These are phyloP conservation scores for Acanthurus leucopareius DNA, from an alignment of 2,797 vertebrate species.

Conservation along the genomic window DNA sequence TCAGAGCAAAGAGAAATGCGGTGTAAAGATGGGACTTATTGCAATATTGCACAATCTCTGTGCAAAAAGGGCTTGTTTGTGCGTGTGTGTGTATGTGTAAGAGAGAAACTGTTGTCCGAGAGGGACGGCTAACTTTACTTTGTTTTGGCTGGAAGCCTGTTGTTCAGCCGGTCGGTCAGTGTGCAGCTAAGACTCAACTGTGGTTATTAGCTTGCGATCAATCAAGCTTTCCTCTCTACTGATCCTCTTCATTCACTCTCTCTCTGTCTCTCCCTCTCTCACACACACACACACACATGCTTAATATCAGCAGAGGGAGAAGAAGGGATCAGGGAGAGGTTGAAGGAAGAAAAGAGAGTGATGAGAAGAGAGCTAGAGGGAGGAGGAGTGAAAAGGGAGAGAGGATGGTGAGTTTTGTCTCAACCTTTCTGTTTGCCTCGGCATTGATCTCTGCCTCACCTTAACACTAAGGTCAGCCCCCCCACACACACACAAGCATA, in stretches of 20 bases:
- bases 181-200: conserved; percentile 43
- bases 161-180: conserved; percentile 35
- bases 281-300: conserved; percentile 35
- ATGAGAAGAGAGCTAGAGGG: conserved; percentile 16
- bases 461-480: conserved; percentile 67
- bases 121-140: conserved; percentile 22
- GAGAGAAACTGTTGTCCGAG: neutral
- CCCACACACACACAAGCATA: conserved; percentile 45
- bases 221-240: conserved; percentile 67
- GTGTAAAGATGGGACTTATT: no score
- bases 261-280: neutral
- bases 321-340: neutral
- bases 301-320: conserved; percentile 22
- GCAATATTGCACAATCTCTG: no score
- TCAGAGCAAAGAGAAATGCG: no score
- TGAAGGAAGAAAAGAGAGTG: conserved; percentile 6
- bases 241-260: conserved; percentile 42
- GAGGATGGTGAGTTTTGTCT: conserved; percentile 57
- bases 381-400: conserved; percentile 45
- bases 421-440: conserved; percentile 75
- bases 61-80: neutral
- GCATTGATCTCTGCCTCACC: conserved; percentile 80
- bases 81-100: conserved; percentile 1
- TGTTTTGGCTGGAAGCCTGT: conserved; percentile 41
- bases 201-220: conserved; percentile 75